Base-by-base conservation (phyloP, 2,888 invertebrate species). In the Nasonovia ribisnigri region DNA sequence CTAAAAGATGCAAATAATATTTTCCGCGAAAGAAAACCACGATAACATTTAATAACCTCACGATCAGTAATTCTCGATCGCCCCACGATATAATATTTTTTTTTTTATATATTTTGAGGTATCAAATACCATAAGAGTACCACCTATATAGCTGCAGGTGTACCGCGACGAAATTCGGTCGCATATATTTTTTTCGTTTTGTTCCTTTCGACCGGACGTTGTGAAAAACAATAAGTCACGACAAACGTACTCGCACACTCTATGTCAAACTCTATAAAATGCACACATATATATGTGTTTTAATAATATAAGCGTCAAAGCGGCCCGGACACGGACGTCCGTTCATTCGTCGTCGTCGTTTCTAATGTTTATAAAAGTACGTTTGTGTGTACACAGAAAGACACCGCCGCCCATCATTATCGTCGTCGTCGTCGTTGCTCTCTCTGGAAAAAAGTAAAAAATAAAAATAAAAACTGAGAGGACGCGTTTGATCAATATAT, bases 121-220 rank as follows among this genome's bases (percentile, higher is more conserved):
- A 67, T 16, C 67, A n/a, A 11, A n/a, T 36, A 36, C 67, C 16
- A n/a, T 67, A 36, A 36, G 67, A 36, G 67, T n/a, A 54, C 54
- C 20, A 54, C 3, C 0, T 54, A 51, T 51, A 67, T 67, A 67
- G 36, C 67, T 67, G n/a, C 67, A 16, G 67, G 36, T 36, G 67
- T 36, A 67, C 67, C 43, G 54, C 43, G 43, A 16, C 84, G 91
- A 86, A 92, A 92, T 46, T 86, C 86, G 91, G 91, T 92, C 91
- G 91, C 46, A 36, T 26, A n/a, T 36, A 42, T 43, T 84, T 67
- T 24, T 3, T 67, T 67, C 13, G 54, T n/a, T 54, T 84, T 84
- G 51, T 84, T 54, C 86, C 57, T 91, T 43, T 84, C 43, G 8
- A 2, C 48, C 84, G 42, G 42, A 84, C 84, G 84, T 91, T 84